phyloP scores from a whole-genome alignment of 2,113 vertebrate species.

The Leptodactylus fuscus region DNA sequence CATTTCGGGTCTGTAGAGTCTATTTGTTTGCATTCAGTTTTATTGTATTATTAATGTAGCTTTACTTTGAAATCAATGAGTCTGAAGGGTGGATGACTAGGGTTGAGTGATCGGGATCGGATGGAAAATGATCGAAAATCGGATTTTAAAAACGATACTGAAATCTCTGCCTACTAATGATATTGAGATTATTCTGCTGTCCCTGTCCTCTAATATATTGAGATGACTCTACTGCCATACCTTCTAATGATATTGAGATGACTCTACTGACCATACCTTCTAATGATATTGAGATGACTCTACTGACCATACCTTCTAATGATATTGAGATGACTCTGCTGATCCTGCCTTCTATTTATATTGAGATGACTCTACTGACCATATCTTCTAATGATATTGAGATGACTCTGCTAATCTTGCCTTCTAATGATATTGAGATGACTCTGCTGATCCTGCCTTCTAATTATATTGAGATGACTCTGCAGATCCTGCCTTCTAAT shows the following conservation, averaged over 20 bases:
- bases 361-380: background rate
- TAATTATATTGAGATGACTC: too few relatives aligned
- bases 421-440: background rate
- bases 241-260: background rate
- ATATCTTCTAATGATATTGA: background rate
- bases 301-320: background rate
- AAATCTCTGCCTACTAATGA: too few relatives aligned
- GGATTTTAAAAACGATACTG: too few relatives aligned
- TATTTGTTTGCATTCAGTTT: too few relatives aligned
- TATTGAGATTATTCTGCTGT: too few relatives aligned
- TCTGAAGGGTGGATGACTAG: too few relatives aligned
- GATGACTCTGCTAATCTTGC: background rate
- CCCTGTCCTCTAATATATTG: background rate
- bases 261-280: background rate
- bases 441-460: background rate
- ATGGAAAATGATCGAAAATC: too few relatives aligned
- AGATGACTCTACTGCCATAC: background rate
- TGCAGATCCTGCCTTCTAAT: background rate
- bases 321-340: background rate
- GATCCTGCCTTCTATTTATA: background rate
- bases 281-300: background rate
- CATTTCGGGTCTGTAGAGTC: too few relatives aligned
- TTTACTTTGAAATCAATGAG: too few relatives aligned
- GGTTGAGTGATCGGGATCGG: too few relatives aligned
- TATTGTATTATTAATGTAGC: too few relatives aligned